A percentile compares a stretch with the other conserved stretches of the same genome.
Conservation (phyloP, 2,797 vertebrate genomes). For the Cossypha polioptera region DNA sequence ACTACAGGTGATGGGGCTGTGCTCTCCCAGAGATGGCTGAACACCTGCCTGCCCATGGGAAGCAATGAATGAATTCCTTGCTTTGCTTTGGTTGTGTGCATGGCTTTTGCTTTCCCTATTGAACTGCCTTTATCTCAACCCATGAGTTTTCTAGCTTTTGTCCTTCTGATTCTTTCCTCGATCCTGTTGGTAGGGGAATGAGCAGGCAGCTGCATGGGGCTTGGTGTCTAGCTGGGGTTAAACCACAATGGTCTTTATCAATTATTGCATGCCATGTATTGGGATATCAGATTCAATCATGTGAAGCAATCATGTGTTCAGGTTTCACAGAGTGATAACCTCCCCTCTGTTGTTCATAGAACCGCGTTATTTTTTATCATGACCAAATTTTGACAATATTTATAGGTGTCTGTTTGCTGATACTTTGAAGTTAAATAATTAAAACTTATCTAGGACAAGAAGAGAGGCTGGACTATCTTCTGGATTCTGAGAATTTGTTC, state of each 20-base stretch:
- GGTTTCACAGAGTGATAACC: background rate
- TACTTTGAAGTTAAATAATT: background rate
- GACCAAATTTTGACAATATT: background rate
- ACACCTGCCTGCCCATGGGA: background rate
- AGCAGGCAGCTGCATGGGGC: accelerated
- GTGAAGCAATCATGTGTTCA: background rate
- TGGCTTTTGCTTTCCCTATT: background rate
- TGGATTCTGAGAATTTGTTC: background rate
- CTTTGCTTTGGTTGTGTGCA: background rate
- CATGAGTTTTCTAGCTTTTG: background rate
- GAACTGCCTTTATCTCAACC: background rate
- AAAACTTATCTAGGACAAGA: background rate
- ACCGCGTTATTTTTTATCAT: background rate
- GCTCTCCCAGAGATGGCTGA: background rate
- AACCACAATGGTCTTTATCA: background rate
- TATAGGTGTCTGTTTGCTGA: background rate
- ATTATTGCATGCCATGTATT: background rate
- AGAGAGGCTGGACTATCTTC: background rate
- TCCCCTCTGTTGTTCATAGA: background rate
- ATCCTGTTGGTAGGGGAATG: background rate
- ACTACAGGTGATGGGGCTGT: accelerated
- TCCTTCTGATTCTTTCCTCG: accelerated
- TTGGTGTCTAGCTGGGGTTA: background rate
- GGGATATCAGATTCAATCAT: background rate
- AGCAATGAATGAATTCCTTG: background rate